These are phyloP conservation scores for Euura lappo DNA, from an alignment of 1,140 invertebrate species.

Conservation along the genomic window DNA sequence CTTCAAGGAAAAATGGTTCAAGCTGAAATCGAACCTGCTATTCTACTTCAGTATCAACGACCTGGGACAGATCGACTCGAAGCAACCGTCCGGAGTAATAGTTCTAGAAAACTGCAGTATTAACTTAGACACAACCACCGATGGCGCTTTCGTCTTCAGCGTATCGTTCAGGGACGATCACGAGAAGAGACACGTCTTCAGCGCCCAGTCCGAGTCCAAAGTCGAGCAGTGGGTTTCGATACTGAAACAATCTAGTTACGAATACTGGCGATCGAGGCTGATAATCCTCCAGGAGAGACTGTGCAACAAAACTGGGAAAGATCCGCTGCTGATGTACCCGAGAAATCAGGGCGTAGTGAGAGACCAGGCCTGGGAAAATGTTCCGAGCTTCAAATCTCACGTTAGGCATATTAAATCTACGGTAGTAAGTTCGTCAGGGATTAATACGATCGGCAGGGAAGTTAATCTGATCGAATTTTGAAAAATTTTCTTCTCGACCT, in stretches of 20 bases:
- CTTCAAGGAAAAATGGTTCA: conserved; percentile 77
- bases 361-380: conserved; percentile 49
- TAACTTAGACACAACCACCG: conserved; percentile 65
- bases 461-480: conserved; percentile 51
- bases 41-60: conserved; percentile 78
- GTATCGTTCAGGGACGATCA: conserved; percentile 71
- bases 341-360: conserved; percentile 64
- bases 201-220: conserved; percentile 67
- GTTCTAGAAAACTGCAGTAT: conserved; percentile 72
- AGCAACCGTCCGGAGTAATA: conserved; percentile 70
- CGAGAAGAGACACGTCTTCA: conserved; percentile 70
- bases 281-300: conserved; percentile 66
- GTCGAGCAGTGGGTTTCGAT: conserved; percentile 68
- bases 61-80: conserved; percentile 68
- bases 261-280: conserved; percentile 65
- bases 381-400: conserved; percentile 52
- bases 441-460: conserved; percentile 43
- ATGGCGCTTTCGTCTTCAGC: conserved; percentile 72
- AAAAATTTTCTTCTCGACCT: not conserved
- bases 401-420: conserved; percentile 44
- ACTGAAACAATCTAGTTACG: conserved; percentile 67
- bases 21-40: conserved; percentile 71
- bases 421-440: conserved; percentile 34
- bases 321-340: conserved; percentile 69
- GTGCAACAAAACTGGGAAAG: conserved; percentile 66